Evolutionary conservation across 1,140 invertebrate species (phyloP).

Genomic region (Zaprionus ornatus): DNA sequence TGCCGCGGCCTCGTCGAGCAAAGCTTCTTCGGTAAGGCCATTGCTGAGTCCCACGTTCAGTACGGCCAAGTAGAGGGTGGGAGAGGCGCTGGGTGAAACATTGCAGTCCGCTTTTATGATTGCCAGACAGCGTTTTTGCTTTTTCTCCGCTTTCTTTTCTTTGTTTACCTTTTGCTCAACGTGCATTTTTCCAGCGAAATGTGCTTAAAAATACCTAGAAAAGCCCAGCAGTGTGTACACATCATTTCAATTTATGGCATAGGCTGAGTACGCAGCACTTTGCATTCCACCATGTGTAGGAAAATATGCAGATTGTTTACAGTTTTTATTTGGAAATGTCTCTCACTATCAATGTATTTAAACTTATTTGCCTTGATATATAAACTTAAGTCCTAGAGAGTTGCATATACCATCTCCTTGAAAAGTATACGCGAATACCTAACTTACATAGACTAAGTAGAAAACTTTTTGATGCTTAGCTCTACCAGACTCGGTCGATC

Average conservation of each 20-base stretch:
- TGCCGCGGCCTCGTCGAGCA: constrained; percentile 85
- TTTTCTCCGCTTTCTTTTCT: constrained; percentile 70
- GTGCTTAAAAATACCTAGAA: constrained; percentile 18
- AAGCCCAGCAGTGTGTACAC: constrained; percentile 23
- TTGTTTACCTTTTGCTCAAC: constrained; percentile 69
- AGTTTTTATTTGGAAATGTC: constrained; percentile 13
- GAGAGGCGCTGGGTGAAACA: constrained; percentile 64
- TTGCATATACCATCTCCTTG: constrained; percentile 20
- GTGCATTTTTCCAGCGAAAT: constrained; percentile 45
- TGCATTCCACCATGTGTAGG: neutral
- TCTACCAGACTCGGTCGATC: constrained; percentile 83
- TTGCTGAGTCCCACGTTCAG: constrained; percentile 90
- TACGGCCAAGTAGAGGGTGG: constrained; percentile 57
- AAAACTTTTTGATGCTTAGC: constrained; percentile 6
- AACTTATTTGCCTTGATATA: constrained; percentile 11
- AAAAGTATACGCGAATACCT: constrained; percentile 30
- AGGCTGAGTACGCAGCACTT: neutral
- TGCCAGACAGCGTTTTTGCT: constrained; percentile 65
- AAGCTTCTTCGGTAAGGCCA: constrained; percentile 87
- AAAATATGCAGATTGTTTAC: neutral
- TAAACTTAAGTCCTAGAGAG: neutral
- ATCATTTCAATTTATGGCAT: neutral
- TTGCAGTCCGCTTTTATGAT: constrained; percentile 67
- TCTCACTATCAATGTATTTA: constrained; percentile 8
- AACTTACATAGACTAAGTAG: constrained; percentile 2